phyloP scores from a whole-genome alignment of 2,113 vertebrate species.

The Lophochroa leadbeateri region DNA sequence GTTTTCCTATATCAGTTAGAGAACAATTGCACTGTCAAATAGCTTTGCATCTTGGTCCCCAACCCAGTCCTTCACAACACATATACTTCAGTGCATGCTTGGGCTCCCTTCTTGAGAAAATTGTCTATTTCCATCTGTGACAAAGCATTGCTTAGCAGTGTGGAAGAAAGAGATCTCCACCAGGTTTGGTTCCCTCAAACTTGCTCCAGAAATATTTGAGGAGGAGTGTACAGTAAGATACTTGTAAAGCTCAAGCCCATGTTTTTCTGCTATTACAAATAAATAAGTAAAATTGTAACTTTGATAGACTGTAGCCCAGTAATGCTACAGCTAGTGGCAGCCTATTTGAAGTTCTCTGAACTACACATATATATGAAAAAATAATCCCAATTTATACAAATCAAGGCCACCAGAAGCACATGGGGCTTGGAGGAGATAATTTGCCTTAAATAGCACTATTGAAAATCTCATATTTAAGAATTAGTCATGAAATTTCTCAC shows the following conservation, averaged over 20 bases:
- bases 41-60: background rate
- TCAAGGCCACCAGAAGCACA: background rate
- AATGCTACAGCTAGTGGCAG: background rate
- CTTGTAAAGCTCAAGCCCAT: background rate
- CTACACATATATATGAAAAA: background rate
- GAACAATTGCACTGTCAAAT: background rate
- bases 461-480: background rate
- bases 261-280: background rate
- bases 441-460: background rate
- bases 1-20: background rate
- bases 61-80: background rate
- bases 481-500: background rate
- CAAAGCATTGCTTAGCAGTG: background rate
- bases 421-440: background rate
- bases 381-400: background rate
- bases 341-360: background rate
- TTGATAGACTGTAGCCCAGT: background rate
- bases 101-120: background rate
- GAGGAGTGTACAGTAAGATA: background rate
- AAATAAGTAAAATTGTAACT: background rate
- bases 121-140: background rate
- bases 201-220: background rate
- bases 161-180: background rate
- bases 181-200: background rate
- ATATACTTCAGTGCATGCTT: background rate